phyloP scores from a whole-genome alignment of 2,113 vertebrate species.

The Mesocricetus auratus region DNA sequence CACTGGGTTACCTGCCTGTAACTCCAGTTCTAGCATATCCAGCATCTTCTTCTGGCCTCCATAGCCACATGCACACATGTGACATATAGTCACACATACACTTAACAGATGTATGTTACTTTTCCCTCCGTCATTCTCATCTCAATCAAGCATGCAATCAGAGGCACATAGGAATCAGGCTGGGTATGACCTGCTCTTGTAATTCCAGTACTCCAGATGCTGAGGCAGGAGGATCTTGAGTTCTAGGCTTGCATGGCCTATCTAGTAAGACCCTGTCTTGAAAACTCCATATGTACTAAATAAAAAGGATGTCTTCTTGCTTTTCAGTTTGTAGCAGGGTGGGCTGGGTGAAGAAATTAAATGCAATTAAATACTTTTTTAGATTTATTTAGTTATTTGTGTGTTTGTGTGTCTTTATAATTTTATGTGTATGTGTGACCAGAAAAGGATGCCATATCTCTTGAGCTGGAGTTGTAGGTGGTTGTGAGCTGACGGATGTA shows the following conservation, averaged over 20 bases:
- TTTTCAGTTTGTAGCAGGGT: not conserved
- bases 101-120: not conserved
- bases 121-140: accelerated
- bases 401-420: not conserved
- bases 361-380: not conserved
- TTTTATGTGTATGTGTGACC: not conserved
- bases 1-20: not conserved
- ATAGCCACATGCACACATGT: too few relatives aligned
- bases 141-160: accelerated
- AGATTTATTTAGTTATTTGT: not conserved
- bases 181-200: not conserved
- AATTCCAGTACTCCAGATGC: not conserved
- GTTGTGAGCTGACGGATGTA: not conserved
- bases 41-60: not conserved
- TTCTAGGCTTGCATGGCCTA: not conserved
- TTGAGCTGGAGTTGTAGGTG: not conserved
- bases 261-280: not conserved
- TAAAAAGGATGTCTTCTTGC: not conserved
- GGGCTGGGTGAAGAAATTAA: constrained; percentile 18
- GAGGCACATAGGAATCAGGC: not conserved
- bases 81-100: not conserved
- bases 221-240: not conserved
- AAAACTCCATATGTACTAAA: not conserved
- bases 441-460: not conserved
- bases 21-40: too few relatives aligned